Conservation (phyloP, 2,113 vertebrate species). For the Candoia aspera region DNA sequence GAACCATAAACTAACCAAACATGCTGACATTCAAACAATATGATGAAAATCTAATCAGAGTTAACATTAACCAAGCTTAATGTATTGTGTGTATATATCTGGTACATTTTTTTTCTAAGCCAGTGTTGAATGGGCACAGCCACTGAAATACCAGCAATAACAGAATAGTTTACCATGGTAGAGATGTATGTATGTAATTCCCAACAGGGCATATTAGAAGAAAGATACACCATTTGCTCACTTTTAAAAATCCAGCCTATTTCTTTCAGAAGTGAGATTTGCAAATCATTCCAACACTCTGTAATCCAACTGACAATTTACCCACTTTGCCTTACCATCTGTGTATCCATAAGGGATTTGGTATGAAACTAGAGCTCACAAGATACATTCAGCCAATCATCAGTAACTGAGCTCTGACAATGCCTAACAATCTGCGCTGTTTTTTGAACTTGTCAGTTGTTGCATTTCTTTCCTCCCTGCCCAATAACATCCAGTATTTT, state of each 20-base stretch:
- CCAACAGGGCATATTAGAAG: not conserved
- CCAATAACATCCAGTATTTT: no score
- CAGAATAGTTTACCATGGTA: not conserved
- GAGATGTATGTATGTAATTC: not conserved
- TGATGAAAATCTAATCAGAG: not conserved
- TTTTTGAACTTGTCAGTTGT: no score
- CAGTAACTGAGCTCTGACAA: no score
- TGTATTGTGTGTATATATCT: not conserved
- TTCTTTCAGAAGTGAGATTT: not conserved
- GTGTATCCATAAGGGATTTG: not conserved
- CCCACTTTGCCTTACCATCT: not conserved
- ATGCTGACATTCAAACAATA: not conserved
- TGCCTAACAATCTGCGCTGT: no score
- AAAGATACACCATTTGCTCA: not conserved
- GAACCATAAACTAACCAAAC: not conserved
- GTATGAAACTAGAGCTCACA: not conserved
- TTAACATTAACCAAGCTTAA: not conserved
- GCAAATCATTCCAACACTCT: not conserved
- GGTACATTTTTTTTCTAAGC: not conserved
- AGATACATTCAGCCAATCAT: no score
- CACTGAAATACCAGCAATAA: not conserved
- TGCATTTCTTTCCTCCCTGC: no score
- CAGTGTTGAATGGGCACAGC: not conserved
- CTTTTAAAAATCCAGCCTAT: not conserved
- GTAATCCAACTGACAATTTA: not conserved